Evolutionary conservation across 2,888 invertebrate species (phyloP), one percentile per base, ranked within the genome.

Genomic region (Agrotis segetum): DNA sequence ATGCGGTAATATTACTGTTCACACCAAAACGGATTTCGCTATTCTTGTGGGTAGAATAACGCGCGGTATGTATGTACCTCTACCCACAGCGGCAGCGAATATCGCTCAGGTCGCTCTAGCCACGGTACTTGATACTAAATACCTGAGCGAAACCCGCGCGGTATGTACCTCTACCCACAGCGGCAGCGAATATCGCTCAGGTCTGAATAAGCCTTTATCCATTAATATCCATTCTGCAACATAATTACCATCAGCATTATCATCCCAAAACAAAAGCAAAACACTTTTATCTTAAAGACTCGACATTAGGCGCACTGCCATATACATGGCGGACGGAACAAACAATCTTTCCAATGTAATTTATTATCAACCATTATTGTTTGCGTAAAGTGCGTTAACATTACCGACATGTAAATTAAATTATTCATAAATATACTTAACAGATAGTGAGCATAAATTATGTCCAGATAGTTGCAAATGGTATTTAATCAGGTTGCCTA

Each of bases 401-500:
- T 67, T 65, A 21, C 72, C 53, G 56, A 76, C 58, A 65, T 66
- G 65, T 71, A 69, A 40, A 50, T 53, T 58, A 58, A 65, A 63
- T 74, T 34, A 59, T 71, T 55, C 56, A 19, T 46, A 44, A 24
- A n/a, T 66, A 44, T 65, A 50, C 72, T 34, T 29, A 40, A 52
- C 71, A 63, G 81, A 76, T 74, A 81, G 53, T 50, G 66, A 56
- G 55, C 72, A 78, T 81, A 80, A 84, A 70, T 83, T 71, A 81
- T 40, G 46, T 19, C 19, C 53, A 61, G 83, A 78, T 83, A 77
- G 55, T 56, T n/a, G 16, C 72, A 65, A 74, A 66, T 74, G 66
- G 69, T 47, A 66, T 74, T 61, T 74, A 84, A 84, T 85, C 84
- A 75, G 79, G 84, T 84, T 82, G 80, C 85, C 84, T 69, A 84